phyloP scores from a whole-genome alignment of 64 coral and sea anemone species.

The Hydrozoanthus tunicans region DNA sequence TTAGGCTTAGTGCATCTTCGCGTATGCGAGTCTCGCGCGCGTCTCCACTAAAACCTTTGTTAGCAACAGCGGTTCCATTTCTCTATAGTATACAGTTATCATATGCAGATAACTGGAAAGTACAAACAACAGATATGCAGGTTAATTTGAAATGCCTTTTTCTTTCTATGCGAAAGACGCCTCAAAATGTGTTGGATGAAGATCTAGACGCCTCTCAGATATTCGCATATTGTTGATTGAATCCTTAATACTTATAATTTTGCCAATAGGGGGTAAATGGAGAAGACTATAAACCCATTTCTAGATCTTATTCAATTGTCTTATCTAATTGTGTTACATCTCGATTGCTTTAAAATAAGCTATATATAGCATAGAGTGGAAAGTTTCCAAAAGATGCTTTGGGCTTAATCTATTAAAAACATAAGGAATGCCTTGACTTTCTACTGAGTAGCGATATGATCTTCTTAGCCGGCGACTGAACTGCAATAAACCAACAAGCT shows the following conservation, averaged over 20 bases:
- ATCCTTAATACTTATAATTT: background rate
- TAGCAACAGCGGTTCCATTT: too few relatives aligned
- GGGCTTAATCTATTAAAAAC: background rate
- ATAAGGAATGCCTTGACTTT: conserved; percentile 8
- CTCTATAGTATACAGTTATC: too few relatives aligned
- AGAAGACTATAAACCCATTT: background rate
- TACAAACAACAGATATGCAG: too few relatives aligned
- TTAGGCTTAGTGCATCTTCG: background rate
- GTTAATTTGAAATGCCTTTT: background rate
- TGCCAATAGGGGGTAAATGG: background rate
- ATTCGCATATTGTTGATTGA: background rate
- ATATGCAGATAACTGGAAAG: too few relatives aligned
- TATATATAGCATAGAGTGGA: conserved; percentile 3
- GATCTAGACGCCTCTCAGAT: background rate
- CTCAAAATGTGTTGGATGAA: background rate
- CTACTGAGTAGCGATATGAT: background rate
- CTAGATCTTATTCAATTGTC: background rate
- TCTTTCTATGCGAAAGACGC: background rate
- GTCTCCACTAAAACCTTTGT: too few relatives aligned
- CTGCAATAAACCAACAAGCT: too few relatives aligned
- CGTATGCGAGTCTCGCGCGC: too few relatives aligned
- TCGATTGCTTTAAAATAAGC: conserved; percentile 24
- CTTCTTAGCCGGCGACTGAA: too few relatives aligned
- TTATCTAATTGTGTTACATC: background rate
- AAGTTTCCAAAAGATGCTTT: conserved; percentile 22